phyloP scores from a whole-genome alignment of 2,113 vertebrate species.

The Glareola pratincola region DNA sequence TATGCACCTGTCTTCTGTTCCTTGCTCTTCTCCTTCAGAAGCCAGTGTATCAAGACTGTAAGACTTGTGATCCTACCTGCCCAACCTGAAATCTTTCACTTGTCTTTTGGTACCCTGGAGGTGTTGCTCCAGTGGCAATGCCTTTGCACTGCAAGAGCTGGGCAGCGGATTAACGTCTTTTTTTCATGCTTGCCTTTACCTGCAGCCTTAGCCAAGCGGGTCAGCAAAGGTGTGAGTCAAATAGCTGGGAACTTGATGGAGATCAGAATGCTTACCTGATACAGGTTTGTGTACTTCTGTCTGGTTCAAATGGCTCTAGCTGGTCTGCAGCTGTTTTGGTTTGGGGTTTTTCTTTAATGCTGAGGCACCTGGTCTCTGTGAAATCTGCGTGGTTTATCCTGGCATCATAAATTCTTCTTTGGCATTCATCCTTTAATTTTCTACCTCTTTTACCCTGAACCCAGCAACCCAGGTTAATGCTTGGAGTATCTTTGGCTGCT shows the following conservation, averaged over 20 bases:
- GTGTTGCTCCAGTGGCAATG: background rate
- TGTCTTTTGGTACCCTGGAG: background rate
- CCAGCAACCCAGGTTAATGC: background rate
- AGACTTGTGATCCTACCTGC: background rate
- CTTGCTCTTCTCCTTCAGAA: background rate
- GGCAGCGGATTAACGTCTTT: fast-evolving
- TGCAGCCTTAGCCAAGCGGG: background rate
- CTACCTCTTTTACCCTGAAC: background rate
- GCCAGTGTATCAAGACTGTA: background rate
- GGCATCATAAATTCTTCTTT: background rate
- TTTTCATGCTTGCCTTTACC: background rate
- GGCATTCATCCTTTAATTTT: background rate
- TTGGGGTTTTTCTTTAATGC: background rate
- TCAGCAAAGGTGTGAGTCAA: background rate
- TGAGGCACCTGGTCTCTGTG: background rate
- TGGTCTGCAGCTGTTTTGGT: background rate
- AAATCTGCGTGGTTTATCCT: background rate
- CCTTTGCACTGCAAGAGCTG: background rate
- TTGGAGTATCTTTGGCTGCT: background rate
- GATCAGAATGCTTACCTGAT: background rate
- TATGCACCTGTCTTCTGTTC: background rate
- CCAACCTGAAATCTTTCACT: background rate
- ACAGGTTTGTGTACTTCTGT: background rate
- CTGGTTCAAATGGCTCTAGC: background rate
- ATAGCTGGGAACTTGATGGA: background rate